Evolutionary conservation across 2,113 vertebrate genomes (phyloP), one percentile per base, ranked within the genome.

Genomic region (Mirza zaza): DNA sequence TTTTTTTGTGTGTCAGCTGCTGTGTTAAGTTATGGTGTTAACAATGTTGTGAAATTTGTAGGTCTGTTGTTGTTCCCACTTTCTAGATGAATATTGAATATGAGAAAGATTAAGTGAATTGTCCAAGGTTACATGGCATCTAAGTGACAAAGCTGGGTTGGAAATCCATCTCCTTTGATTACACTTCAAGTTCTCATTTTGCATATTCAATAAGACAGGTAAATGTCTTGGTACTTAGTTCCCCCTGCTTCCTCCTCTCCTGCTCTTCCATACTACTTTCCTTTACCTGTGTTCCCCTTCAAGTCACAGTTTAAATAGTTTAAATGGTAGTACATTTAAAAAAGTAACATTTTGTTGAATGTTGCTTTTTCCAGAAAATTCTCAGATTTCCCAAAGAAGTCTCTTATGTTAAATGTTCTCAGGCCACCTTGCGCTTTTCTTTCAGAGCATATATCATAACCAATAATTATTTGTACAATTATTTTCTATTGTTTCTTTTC

Each of bases 401-500:
- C 36, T 20, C 14, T 80, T 80, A 29, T 45, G 27, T 52, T 59
- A 77, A 1, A 32, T 20, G 34, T 8, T 90, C 5, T 68, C 10
- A 65, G n/a, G 29, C 21, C 59, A 83, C 10, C 8, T 45, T 50
- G 21, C 0, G 75, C 57, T 57, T 82, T 84, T 75, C 67, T 92
- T 80, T 90, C 18, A 57, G 48, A 84, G 50, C 32, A 39, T 61
- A 21, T 59, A n/a, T 67, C 55, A 82, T 21, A 80, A n/a, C n/a
- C 52, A 59, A 57, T 32, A 87, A 75, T 57, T 61, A 52, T 29
- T 81, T 87, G 20, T 75, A 82, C 9, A n/a, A 63, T 65, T 90
- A 71, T 89, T 92, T 96, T 87, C 21, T n/a, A 81, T 32, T 14
- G 15, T 77, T 7, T 83, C 39, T 91, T 77, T 97, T 96, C 27